Percentiles rank a stretch among this genome's conserved stretches.
Evolutionary conservation across 2,888 invertebrate genomes (phyloP).

Genomic region (Panzeria rudis): DNA sequence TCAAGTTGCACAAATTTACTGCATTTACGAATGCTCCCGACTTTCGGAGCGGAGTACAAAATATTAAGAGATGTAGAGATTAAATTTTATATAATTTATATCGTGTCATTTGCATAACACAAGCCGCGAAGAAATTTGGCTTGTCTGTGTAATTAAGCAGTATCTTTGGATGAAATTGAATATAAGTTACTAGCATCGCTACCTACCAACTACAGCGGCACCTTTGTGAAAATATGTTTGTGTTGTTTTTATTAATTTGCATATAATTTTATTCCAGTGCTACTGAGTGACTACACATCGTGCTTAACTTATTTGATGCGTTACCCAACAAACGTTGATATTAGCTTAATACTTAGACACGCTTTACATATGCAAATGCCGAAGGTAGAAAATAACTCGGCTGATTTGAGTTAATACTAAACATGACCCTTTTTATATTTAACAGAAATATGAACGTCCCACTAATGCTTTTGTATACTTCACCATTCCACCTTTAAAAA

Average conservation of each 20-base stretch:
- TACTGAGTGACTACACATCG: conserved; percentile 87
- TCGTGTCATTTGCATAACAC: too few species aligned
- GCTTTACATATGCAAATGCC: conserved; percentile 85
- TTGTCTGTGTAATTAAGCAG: too few species aligned
- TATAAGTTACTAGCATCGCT: too few species aligned
- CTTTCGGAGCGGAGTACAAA: too few species aligned
- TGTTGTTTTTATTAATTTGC: not conserved
- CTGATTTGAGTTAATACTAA: not conserved
- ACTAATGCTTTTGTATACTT: conserved; percentile 80
- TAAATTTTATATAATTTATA: too few species aligned
- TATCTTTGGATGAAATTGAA: too few species aligned
- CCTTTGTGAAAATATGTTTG: not conserved
- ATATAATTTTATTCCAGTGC: conserved; percentile 82
- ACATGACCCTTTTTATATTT: conserved; percentile 2
- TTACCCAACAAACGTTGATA: conserved; percentile 87
- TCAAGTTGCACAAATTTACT: too few species aligned
- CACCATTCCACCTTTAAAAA: conserved; percentile 63
- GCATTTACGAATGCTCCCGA: too few species aligned
- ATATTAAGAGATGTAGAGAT: too few species aligned
- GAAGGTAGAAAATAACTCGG: conserved; percentile 75
- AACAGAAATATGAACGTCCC: conserved; percentile 80
- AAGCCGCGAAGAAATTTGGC: too few species aligned
- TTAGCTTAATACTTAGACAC: conserved; percentile 86
- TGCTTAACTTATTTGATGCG: conserved; percentile 88
- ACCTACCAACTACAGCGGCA: too few species aligned